A percentile compares a stretch with the other conserved stretches of the same genome.
These are phyloP conservation scores for Eustalomyia histrio DNA, from an alignment of 2,888 invertebrate species.

Conservation along the genomic window DNA sequence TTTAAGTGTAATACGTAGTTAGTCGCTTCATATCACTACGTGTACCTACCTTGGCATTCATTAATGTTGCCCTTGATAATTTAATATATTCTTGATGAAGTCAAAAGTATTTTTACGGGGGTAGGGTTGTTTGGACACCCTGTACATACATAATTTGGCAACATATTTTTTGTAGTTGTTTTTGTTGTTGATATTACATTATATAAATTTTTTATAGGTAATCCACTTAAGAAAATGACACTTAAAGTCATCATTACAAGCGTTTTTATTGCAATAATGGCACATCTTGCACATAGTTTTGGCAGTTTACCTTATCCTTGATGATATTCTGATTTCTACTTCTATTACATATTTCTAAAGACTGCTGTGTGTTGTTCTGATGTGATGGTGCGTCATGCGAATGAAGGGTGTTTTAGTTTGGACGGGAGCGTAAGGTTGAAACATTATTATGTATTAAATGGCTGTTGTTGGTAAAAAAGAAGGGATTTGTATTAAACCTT, in stretches of 20 bases:
- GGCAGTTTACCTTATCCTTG: constrained; percentile 78
- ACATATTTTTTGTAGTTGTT: constrained; percentile 59
- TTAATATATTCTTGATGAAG: constrained; percentile 61
- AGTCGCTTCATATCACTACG: constrained; percentile 33
- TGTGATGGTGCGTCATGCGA: constrained; percentile 5
- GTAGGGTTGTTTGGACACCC: background rate
- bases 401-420: constrained; percentile 31
- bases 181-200: constrained; percentile 51
- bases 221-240: constrained; percentile 80
- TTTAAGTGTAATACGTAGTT: background rate
- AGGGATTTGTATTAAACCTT: constrained; percentile 29
- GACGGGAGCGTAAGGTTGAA: constrained; percentile 30
- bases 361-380: constrained; percentile 21
- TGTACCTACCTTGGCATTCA: constrained; percentile 49
- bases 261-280: constrained; percentile 79
- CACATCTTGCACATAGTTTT: constrained; percentile 80
- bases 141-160: constrained; percentile 52
- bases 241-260: constrained; percentile 80
- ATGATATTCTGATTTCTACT: constrained; percentile 56
- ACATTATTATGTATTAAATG: constrained; percentile 46
- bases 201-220: constrained; percentile 79
- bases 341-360: background rate
- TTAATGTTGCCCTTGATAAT: constrained; percentile 53
- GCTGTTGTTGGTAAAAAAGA: constrained; percentile 24
- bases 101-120: constrained; percentile 45